Evolutionary conservation across 2,888 invertebrate species (phyloP), one percentile per base, ranked within the genome.

Genomic region (Temnothorax unifasciatus): DNA sequence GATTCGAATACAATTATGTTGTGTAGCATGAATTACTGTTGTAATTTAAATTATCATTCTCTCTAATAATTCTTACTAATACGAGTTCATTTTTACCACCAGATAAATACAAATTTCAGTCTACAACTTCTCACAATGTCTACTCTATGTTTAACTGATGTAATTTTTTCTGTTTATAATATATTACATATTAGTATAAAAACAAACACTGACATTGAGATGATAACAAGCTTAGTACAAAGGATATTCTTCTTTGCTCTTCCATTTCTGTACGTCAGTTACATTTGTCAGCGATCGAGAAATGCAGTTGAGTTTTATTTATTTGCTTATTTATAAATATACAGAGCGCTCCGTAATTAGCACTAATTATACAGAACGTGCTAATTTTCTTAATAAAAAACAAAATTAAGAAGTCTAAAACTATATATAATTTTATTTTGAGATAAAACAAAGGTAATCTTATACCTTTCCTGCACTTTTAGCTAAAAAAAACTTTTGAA

Each of bases 81-180:
- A 44, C 15, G 3, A 75, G n/a, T 61, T 0, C 1, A n/a, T 54
- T 61, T 66, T 57, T 77, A 29, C 1, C n/a, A 41, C 13, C 44
- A 77, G 77, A 41, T 66, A 15, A 66, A 77, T 44, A 44, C n/a
- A n/a, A 77, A 77, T 68, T 77, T 77, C 44, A 25, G 54, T 57
- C n/a, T 57, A 8, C 77, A 44, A 2, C 52, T 66, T 77, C 25
- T 77, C 6, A 44, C 25, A n/a, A 29, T 9, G 29, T 66, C 29
- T 29, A 44, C n/a, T 5, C 29, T 77, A 54, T 66, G n/a, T 9
- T 44, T 77, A 6, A 57, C n/a, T 57, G 15, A 1, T 15, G 57
- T 54, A 29, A 77, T 77, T 57, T 29, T 57, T 44, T 2, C 11
- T 2, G n/a, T 77, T 13, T 15, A 57, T 66, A 44, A 15, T 44